Percentiles rank a stretch among this genome's conserved stretches.
Evolutionary conservation across 2,888 invertebrate genomes (phyloP).

Genomic region (Liopterus haemorrhoidalis): DNA sequence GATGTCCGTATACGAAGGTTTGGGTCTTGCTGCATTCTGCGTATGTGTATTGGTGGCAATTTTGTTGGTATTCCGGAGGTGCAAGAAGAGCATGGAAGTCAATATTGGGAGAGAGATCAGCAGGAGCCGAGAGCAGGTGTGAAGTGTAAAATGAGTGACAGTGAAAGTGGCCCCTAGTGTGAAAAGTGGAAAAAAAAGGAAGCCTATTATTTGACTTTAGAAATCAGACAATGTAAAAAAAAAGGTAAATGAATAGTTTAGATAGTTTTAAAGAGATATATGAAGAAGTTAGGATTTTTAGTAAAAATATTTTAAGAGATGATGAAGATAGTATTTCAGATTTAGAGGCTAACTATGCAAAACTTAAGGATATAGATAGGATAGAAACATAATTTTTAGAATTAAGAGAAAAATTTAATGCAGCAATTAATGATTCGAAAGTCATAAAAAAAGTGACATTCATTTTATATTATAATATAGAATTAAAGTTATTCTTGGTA

Average conservation of each 20-base stretch:
- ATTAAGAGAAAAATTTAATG: conserved; percentile 9
- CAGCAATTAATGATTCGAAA: background rate
- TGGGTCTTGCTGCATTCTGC: background rate
- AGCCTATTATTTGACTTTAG: no score
- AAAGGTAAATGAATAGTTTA: background rate
- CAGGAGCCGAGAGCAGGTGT: conserved; percentile 7
- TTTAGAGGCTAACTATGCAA: background rate
- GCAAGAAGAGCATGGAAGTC: background rate
- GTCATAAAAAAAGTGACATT: conserved; percentile 6
- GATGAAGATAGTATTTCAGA: background rate
- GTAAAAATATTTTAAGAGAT: conserved; percentile 13
- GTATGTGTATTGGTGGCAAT: background rate
- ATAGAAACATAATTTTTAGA: background rate
- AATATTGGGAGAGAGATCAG: background rate
- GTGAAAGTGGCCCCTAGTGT: no score
- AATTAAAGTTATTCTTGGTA: background rate
- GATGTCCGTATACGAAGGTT: background rate
- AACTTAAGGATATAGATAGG: conserved; percentile 3
- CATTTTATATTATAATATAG: conserved; percentile 5
- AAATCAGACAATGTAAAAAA: background rate
- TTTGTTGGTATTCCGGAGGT: background rate
- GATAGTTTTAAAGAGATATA: conserved; percentile 5
- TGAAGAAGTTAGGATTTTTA: conserved; percentile 9
- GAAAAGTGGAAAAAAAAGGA: no score
- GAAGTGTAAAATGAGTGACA: no score